Base-by-base conservation (phyloP, 2,113 vertebrate genomes). In the Phrynosoma platyrhinos region DNA sequence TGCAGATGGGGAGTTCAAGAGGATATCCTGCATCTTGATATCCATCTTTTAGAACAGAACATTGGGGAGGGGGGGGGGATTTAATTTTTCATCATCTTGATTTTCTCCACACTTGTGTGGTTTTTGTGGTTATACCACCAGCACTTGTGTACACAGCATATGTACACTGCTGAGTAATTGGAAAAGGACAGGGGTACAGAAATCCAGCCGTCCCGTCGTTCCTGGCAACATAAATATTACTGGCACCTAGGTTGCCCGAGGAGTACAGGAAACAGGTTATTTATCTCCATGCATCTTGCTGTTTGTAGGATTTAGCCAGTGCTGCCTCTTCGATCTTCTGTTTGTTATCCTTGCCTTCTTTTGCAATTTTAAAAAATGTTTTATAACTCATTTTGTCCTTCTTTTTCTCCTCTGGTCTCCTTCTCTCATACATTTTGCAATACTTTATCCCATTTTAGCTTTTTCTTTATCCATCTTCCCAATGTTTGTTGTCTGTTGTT, bases 141-240 rank as follows among this genome's bases (percentile, higher is more conserved):
- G 2, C 20, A 27, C 42, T 86, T 85, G 64, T 77, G 55, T 66
- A 84, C 79, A 84, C 12, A 58, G n/a, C 4, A 27, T 75, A 75
- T 58, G 23, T 75, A 32, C 62, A 68, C 20, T n/a, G 74, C 74
- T 77, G 27, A 85, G 75, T 86, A 86, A 68, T 32, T 64, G 36
- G 40, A 66, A 47, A 77, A 78, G 20, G 62, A 75, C 25, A 42
- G n/a, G 40, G 64, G 25, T 27, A n/a, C 25, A 78, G 58, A 78
- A 78, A 78, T 18, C 36, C 40, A 66, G 58, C 21, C 52, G 32
- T 42, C 42, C 75, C 20, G 36, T 78, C 20, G 21, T 55, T 36
- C 27, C 30, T 78, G 84, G 74, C 72, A 78, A 78, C 74, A 52
- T 23, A 86, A 77, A 86, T 68, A 86, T 47, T 78, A 66, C 6